Conservation (phyloP, 2,797 vertebrate species). For the Dallia pectoralis region DNA sequence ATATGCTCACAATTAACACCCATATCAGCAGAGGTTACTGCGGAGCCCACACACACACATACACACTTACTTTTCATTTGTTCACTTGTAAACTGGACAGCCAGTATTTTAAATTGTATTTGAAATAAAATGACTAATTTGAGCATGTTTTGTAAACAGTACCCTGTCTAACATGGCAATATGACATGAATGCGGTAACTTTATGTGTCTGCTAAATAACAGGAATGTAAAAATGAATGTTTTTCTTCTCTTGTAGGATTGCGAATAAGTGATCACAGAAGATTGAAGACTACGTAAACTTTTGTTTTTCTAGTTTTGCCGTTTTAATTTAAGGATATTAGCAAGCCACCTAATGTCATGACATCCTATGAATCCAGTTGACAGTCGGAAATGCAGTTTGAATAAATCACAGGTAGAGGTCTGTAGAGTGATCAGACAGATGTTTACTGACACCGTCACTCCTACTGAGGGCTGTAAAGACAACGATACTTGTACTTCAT, state of each 20-base stretch:
- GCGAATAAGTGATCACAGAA: slow-evolving; percentile 66
- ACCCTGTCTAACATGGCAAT: too few species aligned
- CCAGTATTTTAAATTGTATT: slow-evolving; percentile 1
- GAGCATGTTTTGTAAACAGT: too few species aligned
- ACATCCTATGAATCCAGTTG: slow-evolving; percentile 44
- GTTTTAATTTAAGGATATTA: slow-evolving; percentile 45
- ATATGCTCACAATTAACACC: too few species aligned
- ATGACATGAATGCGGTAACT: too few species aligned
- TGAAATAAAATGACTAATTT: too few species aligned
- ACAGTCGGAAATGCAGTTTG: slow-evolving; percentile 51
- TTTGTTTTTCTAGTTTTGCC: slow-evolving; percentile 52
- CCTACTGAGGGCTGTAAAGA: slow-evolving; percentile 48
- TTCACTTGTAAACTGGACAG: neutral
- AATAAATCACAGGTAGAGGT: slow-evolving; percentile 27
- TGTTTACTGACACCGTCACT: slow-evolving; percentile 30
- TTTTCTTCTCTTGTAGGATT: slow-evolving; percentile 54
- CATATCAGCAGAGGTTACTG: too few species aligned
- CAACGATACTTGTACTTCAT: slow-evolving; percentile 65
- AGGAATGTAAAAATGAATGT: neutral
- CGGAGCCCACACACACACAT: too few species aligned
- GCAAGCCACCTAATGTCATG: slow-evolving; percentile 46
- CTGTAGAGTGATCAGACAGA: slow-evolving; percentile 25
- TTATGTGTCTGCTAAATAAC: too few species aligned
- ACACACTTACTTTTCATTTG: too few species aligned
- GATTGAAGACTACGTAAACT: slow-evolving; percentile 42